Base-by-base conservation (phyloP, 2,888 invertebrate species). In the Noctua janthe region DNA sequence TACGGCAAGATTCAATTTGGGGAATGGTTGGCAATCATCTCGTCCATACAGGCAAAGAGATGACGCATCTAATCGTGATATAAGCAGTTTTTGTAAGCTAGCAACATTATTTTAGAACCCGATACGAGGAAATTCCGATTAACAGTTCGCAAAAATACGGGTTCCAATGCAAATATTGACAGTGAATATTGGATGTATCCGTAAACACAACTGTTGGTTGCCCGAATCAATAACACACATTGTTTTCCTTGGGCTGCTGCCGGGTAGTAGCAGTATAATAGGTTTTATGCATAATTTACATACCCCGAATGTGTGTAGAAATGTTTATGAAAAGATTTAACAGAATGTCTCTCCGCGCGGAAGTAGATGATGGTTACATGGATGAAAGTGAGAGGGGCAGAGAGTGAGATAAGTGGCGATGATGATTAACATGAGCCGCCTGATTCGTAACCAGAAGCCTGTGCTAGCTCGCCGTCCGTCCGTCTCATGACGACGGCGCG, bases 101-200 rank as follows among this genome's bases (percentile, higher is more conserved):
- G 15, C 47, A 83, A 76, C 47, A 51, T 67, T 80, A 49, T 72
- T 74, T 51, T 67, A 39, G 15, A 35, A 35, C n/a, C 62, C 5
- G 15, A 64, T 75, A 20, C 72, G 72, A 74, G 51, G 23, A 72
- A 72, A 43, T 62, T 71, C 8, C 54, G 59, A 56, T 62, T n/a
- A 71, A 84, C 62, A 66, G 59, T 85, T 73, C 35, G 73, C 73
- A 73, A 74, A 71, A 80, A 74, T 71, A 76, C 73, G 64, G 71
- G 73, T 81, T 85, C 82, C 87, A 86, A 91, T 87, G 88, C 88
- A 87, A 90, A 91, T 89, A 90, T 89, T 89, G 89, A 87, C 82
- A 87, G 79, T 88, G 80, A 81, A 85, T 83, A 83, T 71, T 74
- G 56, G 54, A 54, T 80, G 82, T 83, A 80, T 90, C 81, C 87